A percentile compares a stretch with the other conserved stretches of the same genome.
Conservation (phyloP, 92 coral and sea anemone species). For the Parazoanthus darwini region DNA sequence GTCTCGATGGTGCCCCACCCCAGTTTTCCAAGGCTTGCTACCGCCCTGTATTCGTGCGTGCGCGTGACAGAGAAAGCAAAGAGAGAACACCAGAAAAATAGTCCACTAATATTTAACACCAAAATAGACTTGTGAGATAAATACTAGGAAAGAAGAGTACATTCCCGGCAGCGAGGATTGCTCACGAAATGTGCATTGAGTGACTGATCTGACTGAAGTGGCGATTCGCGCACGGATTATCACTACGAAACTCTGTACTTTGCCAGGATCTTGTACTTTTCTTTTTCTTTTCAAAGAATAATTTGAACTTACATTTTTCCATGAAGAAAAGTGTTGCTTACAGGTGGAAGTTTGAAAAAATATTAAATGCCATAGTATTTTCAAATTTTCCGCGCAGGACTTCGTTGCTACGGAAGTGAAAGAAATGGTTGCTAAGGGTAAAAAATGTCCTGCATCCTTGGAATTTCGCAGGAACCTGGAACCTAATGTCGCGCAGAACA, state of each 20-base stretch:
- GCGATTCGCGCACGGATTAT: slow-evolving; percentile 21
- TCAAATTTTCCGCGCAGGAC: too few species aligned
- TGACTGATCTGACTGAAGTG: slow-evolving; percentile 10
- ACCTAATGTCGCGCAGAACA: too few species aligned
- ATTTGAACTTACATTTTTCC: slow-evolving; percentile 11
- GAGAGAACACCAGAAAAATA: slow-evolving; percentile 19
- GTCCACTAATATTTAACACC: slow-evolving; percentile 5
- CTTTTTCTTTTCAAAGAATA: slow-evolving; percentile 4
- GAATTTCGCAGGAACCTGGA: too few species aligned
- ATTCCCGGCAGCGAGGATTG: slow-evolving; percentile 11
- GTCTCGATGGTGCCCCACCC: too few species aligned
- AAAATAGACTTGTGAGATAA: not conserved
- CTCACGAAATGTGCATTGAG: slow-evolving; percentile 14
- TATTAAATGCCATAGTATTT: too few species aligned
- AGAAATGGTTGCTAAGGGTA: too few species aligned
- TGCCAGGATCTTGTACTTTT: slow-evolving; percentile 12
- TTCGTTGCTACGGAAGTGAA: too few species aligned
- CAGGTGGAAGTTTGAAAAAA: slow-evolving; percentile 18
- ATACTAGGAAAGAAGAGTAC: not conserved
- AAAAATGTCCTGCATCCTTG: too few species aligned
- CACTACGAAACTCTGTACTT: not conserved
- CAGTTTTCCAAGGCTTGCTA: too few species aligned
- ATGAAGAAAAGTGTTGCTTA: slow-evolving; percentile 8
- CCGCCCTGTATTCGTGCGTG: too few species aligned
- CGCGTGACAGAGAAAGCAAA: not conserved